phyloP scores from a whole-genome alignment of 2,888 invertebrate species.

The Pristionchus mayeri region DNA sequence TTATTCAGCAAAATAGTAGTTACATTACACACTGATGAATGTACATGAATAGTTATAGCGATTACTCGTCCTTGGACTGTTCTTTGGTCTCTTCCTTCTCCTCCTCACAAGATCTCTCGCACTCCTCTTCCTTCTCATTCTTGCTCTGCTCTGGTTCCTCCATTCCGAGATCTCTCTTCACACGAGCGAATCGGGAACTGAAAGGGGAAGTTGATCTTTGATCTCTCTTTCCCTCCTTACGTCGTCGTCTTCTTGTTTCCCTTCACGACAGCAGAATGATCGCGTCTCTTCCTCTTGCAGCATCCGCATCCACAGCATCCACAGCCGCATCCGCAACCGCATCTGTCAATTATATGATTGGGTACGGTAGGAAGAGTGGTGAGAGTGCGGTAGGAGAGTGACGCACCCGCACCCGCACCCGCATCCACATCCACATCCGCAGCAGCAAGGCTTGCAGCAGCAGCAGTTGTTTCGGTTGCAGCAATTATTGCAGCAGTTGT shows the following conservation, averaged over 20 bases:
- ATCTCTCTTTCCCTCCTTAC: neutral
- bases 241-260: neutral
- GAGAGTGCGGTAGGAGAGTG: neutral
- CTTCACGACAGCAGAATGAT: neutral
- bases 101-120: neutral
- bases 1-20: neutral
- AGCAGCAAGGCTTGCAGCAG: slow-evolving; percentile 15
- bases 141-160: neutral
- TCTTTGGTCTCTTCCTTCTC: neutral
- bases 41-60: neutral
- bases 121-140: neutral
- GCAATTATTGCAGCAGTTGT: slow-evolving; percentile 25
- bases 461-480: slow-evolving; percentile 6
- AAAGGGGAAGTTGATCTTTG: neutral
- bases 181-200: neutral
- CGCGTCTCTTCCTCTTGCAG: slow-evolving; percentile 39
- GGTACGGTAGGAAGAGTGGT: neutral
- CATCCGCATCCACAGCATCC: no score
- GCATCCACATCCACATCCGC: slow-evolving; percentile 16
- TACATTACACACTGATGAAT: neutral
- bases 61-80: neutral
- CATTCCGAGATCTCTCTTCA: slow-evolving; percentile 8
- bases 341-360: neutral
- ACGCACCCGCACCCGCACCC: neutral
- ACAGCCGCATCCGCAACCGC: slow-evolving; percentile 21